Base-by-base conservation (phyloP, 2,113 vertebrate genomes). In the Castor canadensis region DNA sequence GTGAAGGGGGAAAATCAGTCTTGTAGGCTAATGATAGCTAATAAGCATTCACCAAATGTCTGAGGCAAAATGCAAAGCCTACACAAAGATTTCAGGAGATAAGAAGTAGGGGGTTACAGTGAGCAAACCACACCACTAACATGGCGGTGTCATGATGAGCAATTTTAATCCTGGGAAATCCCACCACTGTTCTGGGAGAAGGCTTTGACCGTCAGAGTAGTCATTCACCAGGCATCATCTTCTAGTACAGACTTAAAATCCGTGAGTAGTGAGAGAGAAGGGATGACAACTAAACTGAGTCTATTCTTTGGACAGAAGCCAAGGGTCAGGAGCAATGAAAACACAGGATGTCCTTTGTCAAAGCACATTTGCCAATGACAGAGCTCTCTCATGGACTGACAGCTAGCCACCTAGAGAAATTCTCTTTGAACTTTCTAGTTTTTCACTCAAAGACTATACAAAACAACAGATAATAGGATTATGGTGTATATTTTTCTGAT, bases 381-480 rank as follows among this genome's bases (percentile, higher is more conserved):
- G 5, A 32, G 8, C 52, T 87, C 9, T 67, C 66, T 35, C 30
- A 11, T 47, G 35, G 13, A 30, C 19, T 92, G 47, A 80, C 32
- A 47, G 22, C 38, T 49, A 24, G n/a, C 22, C n/a, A 54, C 9
- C 16, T 30, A 52, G 20, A 69, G 88, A 87, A 93, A 49, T 12
- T 69, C 10, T 84, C 52, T 71, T 38, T 58, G 43, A 90, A 89
- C 64, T 81, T 72, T 84, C 43, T 12, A 72, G 22, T 81, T 92
- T 91, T 87, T 76, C 20, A 89, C n/a, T 64, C 45, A 94, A 94
- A 95, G 58, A 76, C 16, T 56, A 66, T 38, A 85, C 16, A 60
- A 69, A 92, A 83, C 30, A 88, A 81, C 15, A 52, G 28, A n/a
- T 89, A 62, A 91, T 82, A 84, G 49, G 35, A 95, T 87, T 76